phyloP scores from a whole-genome alignment of 2,113 vertebrate genomes.

The Anarhynchus alexandrinus region DNA sequence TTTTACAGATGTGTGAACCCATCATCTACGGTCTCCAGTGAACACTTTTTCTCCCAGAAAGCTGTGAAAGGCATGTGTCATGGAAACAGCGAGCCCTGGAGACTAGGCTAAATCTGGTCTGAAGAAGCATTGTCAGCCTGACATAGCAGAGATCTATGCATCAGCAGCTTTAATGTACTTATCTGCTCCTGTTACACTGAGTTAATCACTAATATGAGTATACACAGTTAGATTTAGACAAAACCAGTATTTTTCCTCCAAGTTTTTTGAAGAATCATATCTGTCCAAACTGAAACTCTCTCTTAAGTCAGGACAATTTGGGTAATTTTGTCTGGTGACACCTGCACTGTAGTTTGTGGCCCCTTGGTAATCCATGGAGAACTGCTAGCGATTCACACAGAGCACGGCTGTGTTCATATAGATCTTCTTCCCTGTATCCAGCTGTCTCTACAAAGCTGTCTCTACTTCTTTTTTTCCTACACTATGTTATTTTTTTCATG shows the following conservation, averaged over 20 bases:
- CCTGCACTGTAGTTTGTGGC: neutral
- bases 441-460: neutral
- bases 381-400: neutral
- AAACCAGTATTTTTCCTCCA: neutral
- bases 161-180: neutral
- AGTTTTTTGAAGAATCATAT: neutral
- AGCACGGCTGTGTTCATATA: neutral
- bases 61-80: neutral
- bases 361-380: neutral
- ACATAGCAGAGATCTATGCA: neutral
- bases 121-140: neutral
- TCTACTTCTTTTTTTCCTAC: neutral
- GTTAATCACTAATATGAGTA: neutral
- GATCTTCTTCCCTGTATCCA: neutral
- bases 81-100: neutral
- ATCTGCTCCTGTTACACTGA: neutral
- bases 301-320: neutral
- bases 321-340: neutral
- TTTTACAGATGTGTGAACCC: neutral
- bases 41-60: neutral
- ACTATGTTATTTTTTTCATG: neutral
- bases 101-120: neutral
- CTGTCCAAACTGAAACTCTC: neutral
- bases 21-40: accelerated
- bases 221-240: neutral